Percentiles rank a stretch among this genome's conserved stretches.
These are phyloP conservation scores for Acanthosepion lycidas DNA, from an alignment of 2,888 invertebrate species.

Conservation along the genomic window DNA sequence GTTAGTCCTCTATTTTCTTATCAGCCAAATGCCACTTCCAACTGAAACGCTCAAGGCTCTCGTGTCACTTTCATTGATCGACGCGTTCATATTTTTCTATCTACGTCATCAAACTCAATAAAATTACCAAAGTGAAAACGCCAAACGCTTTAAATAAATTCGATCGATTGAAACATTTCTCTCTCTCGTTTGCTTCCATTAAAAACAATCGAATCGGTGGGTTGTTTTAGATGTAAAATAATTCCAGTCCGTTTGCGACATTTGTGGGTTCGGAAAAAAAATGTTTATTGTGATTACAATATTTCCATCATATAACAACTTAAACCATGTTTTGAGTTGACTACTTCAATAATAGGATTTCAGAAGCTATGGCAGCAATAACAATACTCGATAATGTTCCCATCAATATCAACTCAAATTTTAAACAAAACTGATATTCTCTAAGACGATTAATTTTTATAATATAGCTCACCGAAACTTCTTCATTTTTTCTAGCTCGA, in stretches of 20 bases:
- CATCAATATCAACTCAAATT: too few species aligned
- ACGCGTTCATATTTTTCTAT: neutral
- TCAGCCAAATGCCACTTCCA: neutral
- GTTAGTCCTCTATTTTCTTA: neutral
- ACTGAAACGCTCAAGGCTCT: neutral
- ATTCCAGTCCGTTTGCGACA: neutral
- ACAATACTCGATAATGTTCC: too few species aligned
- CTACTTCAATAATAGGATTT: too few species aligned
- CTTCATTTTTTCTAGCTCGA: too few species aligned
- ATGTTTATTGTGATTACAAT: neutral
- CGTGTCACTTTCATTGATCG: constrained; percentile 33
- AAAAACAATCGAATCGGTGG: too few species aligned
- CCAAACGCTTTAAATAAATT: neutral
- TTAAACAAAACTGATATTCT: too few species aligned
- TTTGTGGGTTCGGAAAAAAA: neutral
- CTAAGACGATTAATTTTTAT: too few species aligned
- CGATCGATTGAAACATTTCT: neutral
- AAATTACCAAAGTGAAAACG: neutral
- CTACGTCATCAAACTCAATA: neutral
- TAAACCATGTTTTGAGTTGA: too few species aligned
- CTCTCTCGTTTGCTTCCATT: too few species aligned
- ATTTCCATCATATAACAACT: neutral
- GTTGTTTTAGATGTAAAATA: neutral
- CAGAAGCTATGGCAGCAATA: too few species aligned
- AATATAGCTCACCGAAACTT: too few species aligned